These are phyloP conservation scores for Pomacea canaliculata DNA, from an alignment of 2,888 invertebrate species.

Conservation along the genomic window DNA sequence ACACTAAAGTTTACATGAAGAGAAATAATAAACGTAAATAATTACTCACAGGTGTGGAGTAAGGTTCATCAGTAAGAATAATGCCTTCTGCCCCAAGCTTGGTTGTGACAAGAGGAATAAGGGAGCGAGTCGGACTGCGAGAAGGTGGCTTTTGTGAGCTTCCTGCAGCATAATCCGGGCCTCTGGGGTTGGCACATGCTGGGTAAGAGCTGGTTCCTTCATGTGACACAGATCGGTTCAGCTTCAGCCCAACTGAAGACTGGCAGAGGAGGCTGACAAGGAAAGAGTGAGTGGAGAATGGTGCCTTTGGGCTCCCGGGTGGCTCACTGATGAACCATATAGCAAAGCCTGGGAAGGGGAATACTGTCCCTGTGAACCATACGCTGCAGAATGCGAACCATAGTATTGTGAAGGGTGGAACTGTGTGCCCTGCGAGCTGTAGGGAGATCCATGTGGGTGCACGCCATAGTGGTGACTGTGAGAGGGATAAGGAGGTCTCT, in stretches of 20 bases:
- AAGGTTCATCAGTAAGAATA: conserved; percentile 65
- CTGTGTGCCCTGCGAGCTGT: neutral
- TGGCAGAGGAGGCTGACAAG: conserved; percentile 14
- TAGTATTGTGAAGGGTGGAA: neutral
- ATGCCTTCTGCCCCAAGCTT: conserved; percentile 67
- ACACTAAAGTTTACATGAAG: neutral
- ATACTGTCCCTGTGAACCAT: neutral
- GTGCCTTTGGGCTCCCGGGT: neutral
- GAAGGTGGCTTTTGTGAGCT: conserved; percentile 20
- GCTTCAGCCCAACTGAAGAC: conserved; percentile 1
- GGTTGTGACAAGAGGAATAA: conserved; percentile 60
- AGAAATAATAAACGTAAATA: neutral
- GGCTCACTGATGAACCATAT: neutral
- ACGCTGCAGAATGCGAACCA: neutral
- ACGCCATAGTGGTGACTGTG: conserved; percentile 10
- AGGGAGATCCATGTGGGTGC: neutral
- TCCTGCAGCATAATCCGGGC: conserved; percentile 35
- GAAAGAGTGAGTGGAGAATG: conserved; percentile 16
- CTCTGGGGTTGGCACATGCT: conserved; percentile 22
- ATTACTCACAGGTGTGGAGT: conserved; percentile 60
- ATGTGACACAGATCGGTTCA: conserved; percentile 23
- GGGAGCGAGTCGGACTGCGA: conserved; percentile 48
- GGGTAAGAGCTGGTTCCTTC: conserved; percentile 16
- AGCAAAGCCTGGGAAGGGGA: no score
- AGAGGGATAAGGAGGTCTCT: neutral